Base-by-base conservation (phyloP, 2,797 vertebrate genomes). In the Harpagifer antarcticus region DNA sequence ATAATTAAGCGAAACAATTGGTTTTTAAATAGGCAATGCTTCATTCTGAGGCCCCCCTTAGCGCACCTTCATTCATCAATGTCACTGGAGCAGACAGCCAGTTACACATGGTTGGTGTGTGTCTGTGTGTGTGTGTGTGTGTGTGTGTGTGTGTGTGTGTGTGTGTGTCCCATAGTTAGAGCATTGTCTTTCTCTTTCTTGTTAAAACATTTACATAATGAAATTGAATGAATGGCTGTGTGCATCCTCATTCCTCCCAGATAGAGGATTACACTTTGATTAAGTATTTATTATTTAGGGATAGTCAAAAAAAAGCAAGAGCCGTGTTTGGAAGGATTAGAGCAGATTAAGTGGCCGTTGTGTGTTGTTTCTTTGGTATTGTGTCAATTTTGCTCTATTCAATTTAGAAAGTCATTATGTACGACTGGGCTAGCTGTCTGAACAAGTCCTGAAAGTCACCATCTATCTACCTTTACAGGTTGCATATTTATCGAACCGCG, bases 211-310 rank as follows among this genome's bases (percentile, higher is more conserved):
- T 47, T 14, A 66, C 78, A 72, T 58, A 68, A 68, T 72, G 50
- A 69, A 82, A 73, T 68, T 55, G 9, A 71, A 85, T 58, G 53
- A 42, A 65, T 62, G 40, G 10, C 56, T 9, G 8, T 53, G 50
- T 69, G 19, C n/a, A 3, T n/a, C 43, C 42, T 59, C 53, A 55
- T 82, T 75, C 45, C 55, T 82, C 61, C 68, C 71, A 73, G 60
- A 82, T 61, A 83, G 60, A 42, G 82, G 84, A 91, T 90, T 92
- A 87, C 48, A 82, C 62, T 73, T 83, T 83, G 61, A 83, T 87
- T 77, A 81, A 67, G 57, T 82, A 79, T 92, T 88, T 88, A 84
- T 81, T 83, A 88, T 90, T 90, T 86, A 78, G 74, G n/a, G 54
- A 64, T 74, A 76, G 71, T 79, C 75, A 79, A 86, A 87, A 77